Base-by-base conservation (phyloP, 2,888 invertebrate species). In the Choristoneura rosaceana region DNA sequence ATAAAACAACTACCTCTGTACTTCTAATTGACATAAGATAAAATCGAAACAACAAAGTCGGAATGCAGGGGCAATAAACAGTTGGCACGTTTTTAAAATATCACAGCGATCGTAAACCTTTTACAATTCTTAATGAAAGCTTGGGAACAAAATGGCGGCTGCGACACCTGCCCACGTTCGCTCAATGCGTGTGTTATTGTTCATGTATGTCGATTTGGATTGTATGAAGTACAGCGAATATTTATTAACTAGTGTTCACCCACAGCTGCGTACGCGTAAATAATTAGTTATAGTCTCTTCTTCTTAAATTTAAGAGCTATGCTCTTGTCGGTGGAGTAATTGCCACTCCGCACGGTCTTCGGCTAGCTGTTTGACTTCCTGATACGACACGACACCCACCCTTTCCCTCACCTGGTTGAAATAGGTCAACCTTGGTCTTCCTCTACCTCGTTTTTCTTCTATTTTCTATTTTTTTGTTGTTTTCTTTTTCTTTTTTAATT, bases 61-160 rank as follows among this genome's bases (percentile, higher is more conserved):
- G 34, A 62, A 58, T 43, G 64, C 65, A 12, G 70, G 12, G 50
- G 41, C n/a, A 15, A 41, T 71, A 68, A 71, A 71, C 71, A 68
- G 61, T 71, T 71, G 71, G 71, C 67, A 68, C 67, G 63, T 52
- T 68, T 71, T 70, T 71, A 68, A 71, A 62, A 65, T 71, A 68
- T 68, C 67, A 71, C 62, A 68, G 58, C 58, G 62, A 59, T 71
- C 47, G 74, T 74, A 65, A 69, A 73, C 69, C 64, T 59, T 65
- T 73, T 73, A 73, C 63, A 73, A 52, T 73, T 43, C 69, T 34
- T 73, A 73, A 73, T 69, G 69, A 62, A 71, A 63, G 64, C 15
- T 33, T 43, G 45, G 33, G 34, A 38, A 17, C 52, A 63, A 71
- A 63, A 58, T 62, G 71, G 62, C 52, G 52, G 52, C 34, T 3